Base-by-base conservation (phyloP, 2,113 vertebrate genomes). In the Alces alces region DNA sequence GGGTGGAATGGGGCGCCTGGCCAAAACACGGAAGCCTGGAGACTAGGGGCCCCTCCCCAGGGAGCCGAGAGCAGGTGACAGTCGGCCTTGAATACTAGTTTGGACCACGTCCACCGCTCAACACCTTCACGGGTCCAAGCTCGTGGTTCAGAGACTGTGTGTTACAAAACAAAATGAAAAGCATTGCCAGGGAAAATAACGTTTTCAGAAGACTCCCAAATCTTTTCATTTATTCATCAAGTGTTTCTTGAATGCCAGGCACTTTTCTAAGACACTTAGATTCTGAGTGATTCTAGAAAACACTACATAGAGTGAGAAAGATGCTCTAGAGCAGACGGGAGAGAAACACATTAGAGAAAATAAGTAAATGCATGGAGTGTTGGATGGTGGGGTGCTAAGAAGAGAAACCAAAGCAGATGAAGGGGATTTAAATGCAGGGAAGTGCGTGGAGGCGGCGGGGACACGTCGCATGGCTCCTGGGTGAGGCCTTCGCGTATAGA, bases 401-500 rank as follows among this genome's bases (percentile, higher is more conserved):
- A 27, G 47, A 27, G 45, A 14, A 80, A 25, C 8, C 17, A 7
- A 17, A 52, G 30, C 30, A 3, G 27, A 15, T 0, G 5, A 16
- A 47, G 28, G 47, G 14, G 4, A 8, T 3, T 30, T 21, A 55
- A 39, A 2, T 1, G 1, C 8, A 3, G 45, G 43, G 36, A 36
- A 50, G 17, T 28, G 64, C 0, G 0, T 12, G n/a, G 27, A 28
- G 50, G 45, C 6, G 0, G 21, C 1, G 5, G 2, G 9, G 15
- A 8, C 1, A 3, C 4, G 0, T 12, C 30, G 1, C 5, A 0
- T 0, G 16, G 43, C 3, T 11, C 8, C 25, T 5, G 21, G 17
- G 16, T 2, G 0, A 0, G 23, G 64, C 14, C 52, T 76, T 12
- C 16, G 15, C 15, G 15, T 14, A 12, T 21, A 54, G 79, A 28